These are phyloP conservation scores for Psephotus haematonotus DNA, from an alignment of 2,113 vertebrate genomes.

Conservation along the genomic window DNA sequence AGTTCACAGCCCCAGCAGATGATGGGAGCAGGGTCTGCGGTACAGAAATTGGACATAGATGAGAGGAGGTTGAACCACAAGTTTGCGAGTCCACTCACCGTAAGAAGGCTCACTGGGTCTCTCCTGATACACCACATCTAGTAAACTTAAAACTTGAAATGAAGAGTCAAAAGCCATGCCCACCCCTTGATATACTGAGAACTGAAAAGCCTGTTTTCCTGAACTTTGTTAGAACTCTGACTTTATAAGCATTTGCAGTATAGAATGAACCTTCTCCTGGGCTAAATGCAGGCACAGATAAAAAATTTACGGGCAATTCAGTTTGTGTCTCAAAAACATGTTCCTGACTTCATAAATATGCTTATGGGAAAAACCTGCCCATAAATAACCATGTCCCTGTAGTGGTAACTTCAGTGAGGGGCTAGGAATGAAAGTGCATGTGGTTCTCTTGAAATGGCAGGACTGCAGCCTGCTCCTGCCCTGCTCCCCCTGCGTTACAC, in stretches of 20 bases:
- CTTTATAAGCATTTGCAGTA: neutral
- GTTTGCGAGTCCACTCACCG: neutral
- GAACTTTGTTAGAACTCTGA: neutral
- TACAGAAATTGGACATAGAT: neutral
- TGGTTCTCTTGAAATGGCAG: neutral
- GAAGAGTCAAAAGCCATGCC: neutral
- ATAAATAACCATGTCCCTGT: neutral
- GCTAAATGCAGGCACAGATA: neutral
- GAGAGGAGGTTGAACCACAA: neutral
- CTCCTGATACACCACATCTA: neutral
- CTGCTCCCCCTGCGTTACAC: fast-evolving
- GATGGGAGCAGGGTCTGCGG: neutral
- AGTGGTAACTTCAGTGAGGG: neutral
- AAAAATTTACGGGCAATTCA: neutral
- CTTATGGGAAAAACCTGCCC: neutral
- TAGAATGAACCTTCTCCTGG: neutral
- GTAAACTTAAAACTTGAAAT: neutral
- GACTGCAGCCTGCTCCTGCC: neutral
- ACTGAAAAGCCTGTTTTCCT: neutral
- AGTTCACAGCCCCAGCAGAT: neutral
- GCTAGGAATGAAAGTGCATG: fast-evolving
- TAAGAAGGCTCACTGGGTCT: neutral
- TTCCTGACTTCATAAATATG: neutral
- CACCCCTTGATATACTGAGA: neutral
- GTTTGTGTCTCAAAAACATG: neutral